Evolutionary conservation across 2,113 vertebrate species (phyloP).

Genomic region (Romanogobio albipinnatus): DNA sequence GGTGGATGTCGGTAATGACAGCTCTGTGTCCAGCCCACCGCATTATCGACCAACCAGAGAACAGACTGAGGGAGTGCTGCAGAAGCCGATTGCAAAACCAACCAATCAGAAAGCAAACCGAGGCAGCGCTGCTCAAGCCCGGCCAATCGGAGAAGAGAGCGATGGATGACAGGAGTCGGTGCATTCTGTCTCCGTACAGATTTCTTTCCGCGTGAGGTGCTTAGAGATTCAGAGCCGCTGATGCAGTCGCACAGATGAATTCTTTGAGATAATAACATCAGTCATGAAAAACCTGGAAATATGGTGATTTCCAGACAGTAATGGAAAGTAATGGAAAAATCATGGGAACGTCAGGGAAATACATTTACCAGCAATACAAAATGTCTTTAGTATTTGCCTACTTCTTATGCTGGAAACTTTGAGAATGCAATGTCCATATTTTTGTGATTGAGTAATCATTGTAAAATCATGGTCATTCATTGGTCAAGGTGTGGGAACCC

Average conservation of each 20-base stretch:
- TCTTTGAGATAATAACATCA: not conserved
- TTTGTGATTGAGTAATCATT: not conserved
- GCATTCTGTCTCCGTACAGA: conserved; percentile 55
- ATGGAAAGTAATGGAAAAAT: not conserved
- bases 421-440: too few relatives aligned
- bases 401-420: not conserved
- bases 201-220: conserved; percentile 12
- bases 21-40: conserved; percentile 38
- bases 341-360: not conserved
- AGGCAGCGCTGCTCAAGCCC: not conserved
- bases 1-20: conserved; percentile 10
- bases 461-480: not conserved
- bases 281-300: not conserved
- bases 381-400: not conserved
- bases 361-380: not conserved
- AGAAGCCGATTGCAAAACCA: not conserved
- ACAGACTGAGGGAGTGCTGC: not conserved
- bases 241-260: not conserved
- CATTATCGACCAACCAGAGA: conserved; percentile 41
- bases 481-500: not conserved
- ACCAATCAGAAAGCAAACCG: conserved; percentile 34
- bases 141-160: conserved; percentile 42
- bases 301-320: not conserved
- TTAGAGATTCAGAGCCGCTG: not conserved
- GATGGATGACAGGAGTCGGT: conserved; percentile 21